These are phyloP conservation scores for Calephelis virginiensis DNA, from an alignment of 1,140 invertebrate species.

Conservation along the genomic window DNA sequence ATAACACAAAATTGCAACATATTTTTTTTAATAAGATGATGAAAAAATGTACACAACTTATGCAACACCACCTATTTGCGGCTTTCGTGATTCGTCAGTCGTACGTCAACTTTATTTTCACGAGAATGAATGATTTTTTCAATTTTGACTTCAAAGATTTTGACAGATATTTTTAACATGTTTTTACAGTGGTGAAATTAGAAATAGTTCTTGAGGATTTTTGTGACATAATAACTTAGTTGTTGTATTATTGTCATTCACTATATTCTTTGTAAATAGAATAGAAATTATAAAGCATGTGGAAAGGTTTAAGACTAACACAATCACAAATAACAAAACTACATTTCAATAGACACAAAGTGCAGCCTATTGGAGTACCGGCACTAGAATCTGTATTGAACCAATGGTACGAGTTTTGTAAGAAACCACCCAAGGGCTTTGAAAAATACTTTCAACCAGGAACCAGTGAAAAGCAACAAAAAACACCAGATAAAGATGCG, in stretches of 20 bases:
- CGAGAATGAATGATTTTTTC: not conserved
- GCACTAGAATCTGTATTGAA: slow-evolving; percentile 67
- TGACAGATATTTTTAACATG: slow-evolving; percentile 71
- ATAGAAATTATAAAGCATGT: slow-evolving; percentile 54
- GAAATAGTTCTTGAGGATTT: slow-evolving; percentile 42
- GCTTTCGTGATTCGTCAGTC: not conserved
- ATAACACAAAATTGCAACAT: too few relatives aligned
- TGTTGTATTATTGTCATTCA: slow-evolving; percentile 57
- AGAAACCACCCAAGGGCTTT: slow-evolving; percentile 92
- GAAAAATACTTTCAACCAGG: slow-evolving; percentile 92
- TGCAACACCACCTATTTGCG: not conserved
- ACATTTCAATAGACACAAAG: slow-evolving; percentile 63
- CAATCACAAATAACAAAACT: slow-evolving; percentile 67
- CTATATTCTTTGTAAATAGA: slow-evolving; percentile 46
- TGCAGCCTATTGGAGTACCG: slow-evolving; percentile 63
- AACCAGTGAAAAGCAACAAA: slow-evolving; percentile 69
- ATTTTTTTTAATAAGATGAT: not conserved
- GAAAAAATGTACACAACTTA: not conserved
- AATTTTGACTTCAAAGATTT: slow-evolving; percentile 25
- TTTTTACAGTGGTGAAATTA: slow-evolving; percentile 50
- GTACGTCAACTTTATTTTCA: not conserved
- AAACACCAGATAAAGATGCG: slow-evolving; percentile 69
- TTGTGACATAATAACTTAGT: slow-evolving; percentile 53
- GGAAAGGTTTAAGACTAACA: slow-evolving; percentile 70
- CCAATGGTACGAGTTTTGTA: slow-evolving; percentile 79